Evolutionary conservation across 2,888 invertebrate genomes (phyloP), one percentile per base, ranked within the genome.

Genomic region (Brachyptera risi): DNA sequence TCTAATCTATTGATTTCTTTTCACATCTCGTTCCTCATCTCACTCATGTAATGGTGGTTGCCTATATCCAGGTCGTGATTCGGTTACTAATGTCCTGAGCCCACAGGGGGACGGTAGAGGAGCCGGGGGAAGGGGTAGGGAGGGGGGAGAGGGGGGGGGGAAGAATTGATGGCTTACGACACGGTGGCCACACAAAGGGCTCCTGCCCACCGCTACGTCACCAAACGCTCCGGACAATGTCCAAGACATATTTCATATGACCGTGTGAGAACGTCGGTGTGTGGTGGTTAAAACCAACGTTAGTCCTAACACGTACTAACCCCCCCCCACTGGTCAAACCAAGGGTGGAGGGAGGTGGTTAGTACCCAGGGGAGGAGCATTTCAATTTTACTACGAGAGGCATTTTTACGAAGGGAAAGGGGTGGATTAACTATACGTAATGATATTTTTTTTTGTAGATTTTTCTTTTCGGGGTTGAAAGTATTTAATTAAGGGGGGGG

Each of bases 321-420:
- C 42, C 58, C 51, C 38, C 49, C 49, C 51, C 26, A n/a, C 54
- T 15, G 24, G n/a, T 15, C 50, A 5, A 24, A 49, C 17, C 47
- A 21, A 24, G 49, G 23, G 49, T 15, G n/a, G n/a, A n/a, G n/a
- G n/a, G n/a, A n/a, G n/a, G n/a, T n/a, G n/a, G 7, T 35, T 35
- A 35, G 40, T 17, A n/a, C 21, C 21, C 17, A n/a, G 44, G 44
- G 44, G 19, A 7, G 11, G 60, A 42, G 60, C 60, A 60, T 60
- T 60, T 60, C 60, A 60, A 60, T 60, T 60, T 60, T 54, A 60
- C 54, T 54, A 54, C 42, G 51, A 51, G 44, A 60, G 54, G 60
- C 54, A 60, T 56, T 60, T 60, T 60, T 60, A 54, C 31, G 31
- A 7, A 42, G 27, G 60, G 60, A 51, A 26, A 59, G 54, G 24